These are phyloP conservation scores for Orthosia cruda DNA, from an alignment of 2,888 invertebrate genomes.

Conservation along the genomic window DNA sequence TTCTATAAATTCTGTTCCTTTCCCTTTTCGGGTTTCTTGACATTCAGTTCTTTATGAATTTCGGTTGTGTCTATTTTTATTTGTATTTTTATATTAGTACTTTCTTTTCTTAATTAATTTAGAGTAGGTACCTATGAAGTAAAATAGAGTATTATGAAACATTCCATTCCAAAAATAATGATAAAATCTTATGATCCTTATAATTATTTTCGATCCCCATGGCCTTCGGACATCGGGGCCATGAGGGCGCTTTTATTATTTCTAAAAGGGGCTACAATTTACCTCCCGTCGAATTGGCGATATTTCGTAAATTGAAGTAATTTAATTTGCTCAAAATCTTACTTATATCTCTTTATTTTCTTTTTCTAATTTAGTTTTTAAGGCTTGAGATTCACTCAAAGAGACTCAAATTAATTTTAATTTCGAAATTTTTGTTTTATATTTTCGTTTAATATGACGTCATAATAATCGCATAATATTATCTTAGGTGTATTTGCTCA, in stretches of 20 bases:
- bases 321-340: constrained; percentile 52
- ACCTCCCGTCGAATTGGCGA: too few species aligned
- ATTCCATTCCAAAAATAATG: constrained; percentile 60
- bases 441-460: constrained; percentile 47
- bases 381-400: constrained; percentile 50
- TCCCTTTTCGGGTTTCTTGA: constrained; percentile 2
- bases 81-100: constrained; percentile 5
- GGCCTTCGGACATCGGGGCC: constrained; percentile 18
- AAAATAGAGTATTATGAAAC: constrained; percentile 48
- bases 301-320: constrained; percentile 64
- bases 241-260: constrained; percentile 42
- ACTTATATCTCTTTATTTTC: constrained; percentile 48
- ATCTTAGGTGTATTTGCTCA: constrained; percentile 86
- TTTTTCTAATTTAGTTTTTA: constrained; percentile 54
- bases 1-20: constrained; percentile 46
- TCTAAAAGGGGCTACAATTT: constrained; percentile 62
- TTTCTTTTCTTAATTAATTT: constrained; percentile 38
- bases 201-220: constrained; percentile 40
- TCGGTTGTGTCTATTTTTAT: constrained; percentile 33
- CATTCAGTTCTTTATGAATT: constrained; percentile 27
- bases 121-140: constrained; percentile 22
- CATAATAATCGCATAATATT: constrained; percentile 73
- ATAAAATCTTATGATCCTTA: constrained; percentile 39
- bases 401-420: constrained; percentile 53
- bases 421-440: constrained; percentile 50